Evolutionary conservation across 2,113 vertebrate species (phyloP), one percentile per base, ranked within the genome.

Genomic region (Salvelinus namaycush): DNA sequence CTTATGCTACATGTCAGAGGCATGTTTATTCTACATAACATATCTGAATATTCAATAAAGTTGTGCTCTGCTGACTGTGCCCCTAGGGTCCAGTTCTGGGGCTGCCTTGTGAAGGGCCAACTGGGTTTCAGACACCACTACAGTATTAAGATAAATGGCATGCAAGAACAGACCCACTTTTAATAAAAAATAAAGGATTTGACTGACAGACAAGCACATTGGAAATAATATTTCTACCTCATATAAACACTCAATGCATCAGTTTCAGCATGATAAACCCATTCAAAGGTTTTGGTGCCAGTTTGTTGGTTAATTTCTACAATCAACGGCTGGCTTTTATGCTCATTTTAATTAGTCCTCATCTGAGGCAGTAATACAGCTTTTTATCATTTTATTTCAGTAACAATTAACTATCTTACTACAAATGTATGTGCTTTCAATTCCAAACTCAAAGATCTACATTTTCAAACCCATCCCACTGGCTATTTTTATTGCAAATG

Each of bases 401-500:
- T 54, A 39, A 54, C 8, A 24, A 66, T 62, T 62, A 16, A 20
- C 87, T 87, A 87, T 79, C 81, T n/a, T 65, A 86, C 83, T 82
- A 93, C 82, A 92, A 93, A 91, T 81, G 79, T 78, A 88, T 91
- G 90, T 93, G 89, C 92, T 92, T 93, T 87, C 77, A 65, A 80
- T 79, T 86, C 34, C 57, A 87, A 86, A 77, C 62, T 77, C 5
- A 79, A 82, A 77, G 54, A 57, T 80, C 74, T 69, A 66, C 14
- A 76, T 82, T 86, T 80, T 78, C 75, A 71, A 72, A 79, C 69
- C 77, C 76, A 74, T 57, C 79, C 80, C 83, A 81, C 84, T n/a
- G 79, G 79, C 78, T 76, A 79, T 77, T 84, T 54, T 90, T 91
- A 93, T 88, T 88, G 90, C 90, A 85, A 82, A 88, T 85, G 83